Conservation (phyloP, 2,888 invertebrate genomes). For the Plemyria rubiginata region DNA sequence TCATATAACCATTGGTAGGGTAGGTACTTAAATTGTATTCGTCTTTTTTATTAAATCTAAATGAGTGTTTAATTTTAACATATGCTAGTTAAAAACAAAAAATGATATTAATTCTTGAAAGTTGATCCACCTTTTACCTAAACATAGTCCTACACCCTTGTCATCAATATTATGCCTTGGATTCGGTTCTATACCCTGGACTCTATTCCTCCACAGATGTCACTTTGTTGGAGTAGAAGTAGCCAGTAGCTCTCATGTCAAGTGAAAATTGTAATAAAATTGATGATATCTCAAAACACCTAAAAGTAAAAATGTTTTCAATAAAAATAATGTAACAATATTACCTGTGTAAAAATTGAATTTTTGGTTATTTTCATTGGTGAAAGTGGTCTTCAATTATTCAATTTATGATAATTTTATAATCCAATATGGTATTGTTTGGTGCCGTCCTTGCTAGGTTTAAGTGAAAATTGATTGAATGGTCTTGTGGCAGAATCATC, state of each 20-base stretch:
- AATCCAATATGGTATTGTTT: conserved; percentile 53
- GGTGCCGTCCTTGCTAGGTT: conserved; percentile 68
- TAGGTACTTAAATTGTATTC: conserved; percentile 9
- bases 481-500: conserved; percentile 32
- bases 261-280: too few species aligned
- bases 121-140: conserved; percentile 18
- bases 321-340: neutral
- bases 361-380: neutral
- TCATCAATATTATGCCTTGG: neutral
- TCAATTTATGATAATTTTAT: conserved; percentile 22
- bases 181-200: neutral
- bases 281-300: too few species aligned
- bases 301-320: too few species aligned
- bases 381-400: conserved; percentile 1
- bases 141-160: conserved; percentile 2
- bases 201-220: neutral
- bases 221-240: neutral
- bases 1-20: conserved; percentile 23
- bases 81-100: conserved; percentile 2
- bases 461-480: conserved; percentile 30
- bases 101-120: conserved; percentile 10
- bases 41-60: neutral
- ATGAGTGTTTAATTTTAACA: conserved; percentile 8
- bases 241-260: neutral
- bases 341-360: neutral